Evolutionary conservation across 1,140 invertebrate species (phyloP), one percentile per base, ranked within the genome.

Genomic region (Eupristina koningsbergeri): DNA sequence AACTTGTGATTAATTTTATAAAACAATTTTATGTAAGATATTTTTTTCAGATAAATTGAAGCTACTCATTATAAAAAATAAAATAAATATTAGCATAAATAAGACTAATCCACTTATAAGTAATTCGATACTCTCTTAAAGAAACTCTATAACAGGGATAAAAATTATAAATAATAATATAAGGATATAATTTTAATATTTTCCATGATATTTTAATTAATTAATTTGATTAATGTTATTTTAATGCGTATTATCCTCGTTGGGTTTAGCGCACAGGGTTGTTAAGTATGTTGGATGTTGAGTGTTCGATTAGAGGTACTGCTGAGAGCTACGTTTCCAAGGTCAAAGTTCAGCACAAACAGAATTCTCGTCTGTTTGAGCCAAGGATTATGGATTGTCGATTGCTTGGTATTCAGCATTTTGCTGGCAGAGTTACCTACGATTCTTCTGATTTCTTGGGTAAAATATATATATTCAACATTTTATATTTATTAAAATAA

Each of bases 341-440:
- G 92, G 95, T 98, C 73, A 96, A 96, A 91, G 94, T 96, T 15
- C 97, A 98, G 88, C 97, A 98, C 89, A 95, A 96, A 87, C 94
- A 95, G 87, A 97, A 96, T 89, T 93, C 94, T 3, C 93, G 96
- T 67, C 93, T 97, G 61, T 95, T 95, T 89, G 96, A 97, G 87
- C 94, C 95, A 22, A 95, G 96, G 86, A 94, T 95, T 13, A 92
- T 96, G 36, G 96, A 97, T 89, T 94, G 95, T 45, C 94, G 97
- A n/a, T 94, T 96, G 34, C 98, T 98, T 91, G 96, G 95, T 8
- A 97, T 99, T 87, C 96, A 97, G 45, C 98, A 99, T 93, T 99
- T 97, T 91, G 96, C 97, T 50, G 97, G 96, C 3, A 94, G 95
- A 85, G 97, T 98, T 9, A 94, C 96, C 34, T 99, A 99, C 91